phyloP scores from a whole-genome alignment of 2,797 vertebrate species.

The Carduelis carduelis region DNA sequence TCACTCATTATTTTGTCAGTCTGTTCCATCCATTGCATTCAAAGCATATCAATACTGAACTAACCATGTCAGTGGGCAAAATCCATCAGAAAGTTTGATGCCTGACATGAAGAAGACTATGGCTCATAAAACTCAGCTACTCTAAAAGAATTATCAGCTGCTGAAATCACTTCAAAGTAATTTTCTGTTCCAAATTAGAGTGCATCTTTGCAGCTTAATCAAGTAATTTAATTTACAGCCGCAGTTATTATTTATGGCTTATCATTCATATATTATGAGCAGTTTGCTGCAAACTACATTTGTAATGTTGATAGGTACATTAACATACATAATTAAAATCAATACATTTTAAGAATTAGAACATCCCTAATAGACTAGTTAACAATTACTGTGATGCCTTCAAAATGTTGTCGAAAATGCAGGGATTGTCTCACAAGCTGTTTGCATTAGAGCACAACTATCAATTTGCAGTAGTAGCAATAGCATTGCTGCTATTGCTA shows the following conservation, averaged over 20 bases:
- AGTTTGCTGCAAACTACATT: neutral
- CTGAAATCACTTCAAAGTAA: conserved; percentile 29
- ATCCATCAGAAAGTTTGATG: neutral
- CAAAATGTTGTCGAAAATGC: neutral
- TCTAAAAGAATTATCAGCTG: neutral
- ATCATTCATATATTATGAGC: conserved; percentile 29
- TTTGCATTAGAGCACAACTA: neutral
- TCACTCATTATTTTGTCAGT: neutral
- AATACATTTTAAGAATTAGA: neutral
- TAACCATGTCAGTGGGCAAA: neutral
- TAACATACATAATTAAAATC: conserved; percentile 41
- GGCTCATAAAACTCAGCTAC: neutral
- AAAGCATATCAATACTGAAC: neutral
- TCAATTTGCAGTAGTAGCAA: neutral
- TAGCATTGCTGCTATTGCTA: neutral
- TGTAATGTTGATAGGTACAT: conserved; percentile 27
- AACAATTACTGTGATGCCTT: neutral
- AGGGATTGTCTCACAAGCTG: neutral
- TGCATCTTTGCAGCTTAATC: conserved; percentile 27
- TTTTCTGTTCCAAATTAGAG: conserved; percentile 48
- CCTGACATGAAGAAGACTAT: neutral
- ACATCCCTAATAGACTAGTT: neutral
- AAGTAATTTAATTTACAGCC: conserved; percentile 41
- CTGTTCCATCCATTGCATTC: neutral
- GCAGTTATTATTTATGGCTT: conserved; percentile 37